Base-by-base conservation (phyloP, 30 jellyfish, hydroid and myxozoan species). In the Mastigias papua region DNA sequence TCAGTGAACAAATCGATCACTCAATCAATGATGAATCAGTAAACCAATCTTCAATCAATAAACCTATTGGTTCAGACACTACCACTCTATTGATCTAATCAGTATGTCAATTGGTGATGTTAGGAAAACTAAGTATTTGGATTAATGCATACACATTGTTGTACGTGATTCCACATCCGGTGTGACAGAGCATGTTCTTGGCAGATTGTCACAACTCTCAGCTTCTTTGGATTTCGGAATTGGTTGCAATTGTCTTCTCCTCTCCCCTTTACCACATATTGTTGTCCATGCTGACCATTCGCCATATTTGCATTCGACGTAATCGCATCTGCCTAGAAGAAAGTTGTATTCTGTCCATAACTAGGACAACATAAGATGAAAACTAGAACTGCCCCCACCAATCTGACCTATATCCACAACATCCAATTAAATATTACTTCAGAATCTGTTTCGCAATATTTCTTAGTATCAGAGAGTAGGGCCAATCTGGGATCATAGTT, bases 241-340 rank as follows among this genome's bases (percentile, higher is more conserved):
- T n/a, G 91, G 82, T 25, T 42, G 33, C 82, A 46, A 35, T 58
- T 81, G 63, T 65, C 91, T 62, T 32, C 86, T 72, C 42, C 91
- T 64, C 30, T 63, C 74, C 2, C 91, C 91, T 42, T 63, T 58
- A 17, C 91, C 91, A 66, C 91, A 81, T 7, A 37, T 34, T 23
- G 91, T 67, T 64, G 91, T 9, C 91, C 91, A 81, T 13, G 32
- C 81, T 31, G 91, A 61, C 91, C 91, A 81, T 16, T 57, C 71
- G 32, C 91, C 82, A 35, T 81, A 81, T 25, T 37, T 31, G 64
- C 91, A 81, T 8, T 81, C 91, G 6, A 82, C 92, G 37, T 68
- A 67, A 20, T 50, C 68, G 92, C 92, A 82, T 6, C 19, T 8
- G 76, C 92, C 92, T 82, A 21, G 26, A n/a, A 58, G 27, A n/a